Percentiles rank a stretch among this genome's conserved stretches.
phyloP scores from a whole-genome alignment of 2,113 vertebrate species.

The Natator depressus region DNA sequence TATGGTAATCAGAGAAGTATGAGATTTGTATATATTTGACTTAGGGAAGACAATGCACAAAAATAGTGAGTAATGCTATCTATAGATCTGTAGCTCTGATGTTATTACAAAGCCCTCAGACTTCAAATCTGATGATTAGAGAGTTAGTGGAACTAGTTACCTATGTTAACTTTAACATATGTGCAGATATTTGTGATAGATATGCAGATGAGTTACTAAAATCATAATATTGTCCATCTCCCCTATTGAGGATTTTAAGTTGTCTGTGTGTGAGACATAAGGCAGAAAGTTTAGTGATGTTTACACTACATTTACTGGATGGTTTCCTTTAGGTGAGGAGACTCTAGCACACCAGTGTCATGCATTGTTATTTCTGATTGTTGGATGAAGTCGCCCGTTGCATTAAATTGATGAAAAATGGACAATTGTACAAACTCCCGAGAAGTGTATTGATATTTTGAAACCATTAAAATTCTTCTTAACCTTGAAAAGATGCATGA shows the following conservation, averaged over 20 bases:
- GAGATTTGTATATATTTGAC: not conserved
- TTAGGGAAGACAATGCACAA: not conserved
- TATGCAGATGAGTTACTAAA: not conserved
- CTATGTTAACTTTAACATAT: not conserved
- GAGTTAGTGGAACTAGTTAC: not conserved
- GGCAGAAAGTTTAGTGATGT: not conserved
- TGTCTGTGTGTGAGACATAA: not conserved
- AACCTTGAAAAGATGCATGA: not conserved
- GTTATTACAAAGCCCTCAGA: not conserved
- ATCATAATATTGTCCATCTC: not conserved
- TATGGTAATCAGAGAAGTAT: not conserved
- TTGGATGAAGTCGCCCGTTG: not conserved
- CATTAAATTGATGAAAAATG: not conserved
- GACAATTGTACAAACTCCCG: not conserved
- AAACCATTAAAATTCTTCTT: not conserved
- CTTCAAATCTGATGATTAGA: not conserved
- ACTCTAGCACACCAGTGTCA: not conserved
- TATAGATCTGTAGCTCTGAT: not conserved
- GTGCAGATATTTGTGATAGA: not conserved
- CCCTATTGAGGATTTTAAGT: accelerated
- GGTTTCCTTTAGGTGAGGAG: not conserved
- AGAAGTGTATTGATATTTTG: not conserved
- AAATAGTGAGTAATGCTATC: not conserved
- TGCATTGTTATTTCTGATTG: not conserved
- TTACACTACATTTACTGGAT: not conserved